These are phyloP conservation scores for Dipodomys ordii DNA, from an alignment of 2,113 vertebrate genomes.

Conservation along the genomic window DNA sequence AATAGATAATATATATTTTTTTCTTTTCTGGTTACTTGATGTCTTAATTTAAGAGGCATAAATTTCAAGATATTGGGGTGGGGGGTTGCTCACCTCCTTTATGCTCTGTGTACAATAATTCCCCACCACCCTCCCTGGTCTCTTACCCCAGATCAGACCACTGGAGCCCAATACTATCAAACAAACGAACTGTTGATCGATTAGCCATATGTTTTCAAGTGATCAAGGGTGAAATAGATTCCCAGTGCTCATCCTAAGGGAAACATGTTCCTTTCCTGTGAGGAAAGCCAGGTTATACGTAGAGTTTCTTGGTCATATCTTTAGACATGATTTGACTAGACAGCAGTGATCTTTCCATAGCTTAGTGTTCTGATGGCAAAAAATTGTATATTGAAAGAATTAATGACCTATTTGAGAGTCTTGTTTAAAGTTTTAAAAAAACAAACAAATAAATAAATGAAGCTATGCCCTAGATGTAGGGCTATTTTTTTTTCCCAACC, in stretches of 20 bases:
- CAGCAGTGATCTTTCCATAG: slow-evolving; percentile 84
- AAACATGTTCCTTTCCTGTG: slow-evolving; percentile 84
- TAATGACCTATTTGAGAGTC: slow-evolving; percentile 90
- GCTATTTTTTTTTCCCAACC: slow-evolving; percentile 89
- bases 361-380: slow-evolving; percentile 84
- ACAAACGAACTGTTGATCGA: slow-evolving; percentile 75
- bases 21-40: slow-evolving; percentile 82
- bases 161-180: slow-evolving; percentile 68
- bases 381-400: slow-evolving; percentile 87
- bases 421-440: slow-evolving; percentile 83
- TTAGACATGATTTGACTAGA: slow-evolving; percentile 82
- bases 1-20: slow-evolving; percentile 56
- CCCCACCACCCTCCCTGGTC: slow-evolving; percentile 15
- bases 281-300: slow-evolving; percentile 81
- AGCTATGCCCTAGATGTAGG: slow-evolving; percentile 91
- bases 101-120: slow-evolving; percentile 54
- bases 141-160: slow-evolving; percentile 59
- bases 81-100: slow-evolving; percentile 80
- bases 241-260: slow-evolving; percentile 84
- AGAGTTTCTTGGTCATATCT: slow-evolving; percentile 85
- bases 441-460: slow-evolving; percentile 72
- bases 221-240: slow-evolving; percentile 83
- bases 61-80: slow-evolving; percentile 81
- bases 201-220: slow-evolving; percentile 84
- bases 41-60: slow-evolving; percentile 84